Conservation (phyloP, 2,113 vertebrate species). For the Eclectus roratus region DNA sequence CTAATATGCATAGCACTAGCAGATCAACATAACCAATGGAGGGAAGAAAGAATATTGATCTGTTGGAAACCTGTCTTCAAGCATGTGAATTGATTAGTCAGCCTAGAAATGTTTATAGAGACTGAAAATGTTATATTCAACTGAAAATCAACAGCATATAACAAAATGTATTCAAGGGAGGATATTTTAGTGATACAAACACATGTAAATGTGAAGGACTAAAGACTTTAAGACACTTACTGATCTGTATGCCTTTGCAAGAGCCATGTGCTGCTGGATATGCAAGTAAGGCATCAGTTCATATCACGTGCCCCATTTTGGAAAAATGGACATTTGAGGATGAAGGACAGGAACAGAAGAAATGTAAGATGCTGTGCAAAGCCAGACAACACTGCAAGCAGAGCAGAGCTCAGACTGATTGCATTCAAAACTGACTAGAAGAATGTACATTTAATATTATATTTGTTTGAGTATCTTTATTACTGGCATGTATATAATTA, state of each 20-base stretch:
- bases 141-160: neutral
- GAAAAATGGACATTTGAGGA: neutral
- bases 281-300: neutral
- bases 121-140: no score
- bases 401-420: neutral
- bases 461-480: neutral
- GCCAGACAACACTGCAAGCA: neutral
- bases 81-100: neutral
- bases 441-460: neutral
- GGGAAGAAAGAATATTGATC: neutral
- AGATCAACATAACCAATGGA: neutral
- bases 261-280: neutral
- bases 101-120: neutral
- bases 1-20: rapidly evolving
- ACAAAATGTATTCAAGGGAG: neutral
- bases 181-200: neutral
- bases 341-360: neutral
- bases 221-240: neutral
- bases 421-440: neutral
- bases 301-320: neutral
- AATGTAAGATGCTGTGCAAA: neutral
- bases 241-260: neutral
- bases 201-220: neutral
- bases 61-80: neutral
- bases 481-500: neutral